Evolutionary conservation across 2,113 vertebrate species (phyloP).

Genomic region (Puntigrus tetrazona): DNA sequence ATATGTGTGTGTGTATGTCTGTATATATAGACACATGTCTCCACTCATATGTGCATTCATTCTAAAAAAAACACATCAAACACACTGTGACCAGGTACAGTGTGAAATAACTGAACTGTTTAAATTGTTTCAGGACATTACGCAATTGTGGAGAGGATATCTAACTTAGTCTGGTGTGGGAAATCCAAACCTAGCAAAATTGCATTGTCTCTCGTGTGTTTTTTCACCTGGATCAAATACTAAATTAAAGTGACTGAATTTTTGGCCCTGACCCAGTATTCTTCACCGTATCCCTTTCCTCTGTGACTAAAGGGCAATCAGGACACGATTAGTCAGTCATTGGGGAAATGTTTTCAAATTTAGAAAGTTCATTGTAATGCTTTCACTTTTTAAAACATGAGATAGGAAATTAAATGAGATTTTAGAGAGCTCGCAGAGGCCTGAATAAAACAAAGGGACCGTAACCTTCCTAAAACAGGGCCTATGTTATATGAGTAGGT

Average conservation of each 20-base stretch:
- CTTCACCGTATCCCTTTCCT: slow-evolving; percentile 17
- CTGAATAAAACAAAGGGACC: not conserved
- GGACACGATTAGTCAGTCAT: not conserved
- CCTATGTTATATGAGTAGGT: not conserved
- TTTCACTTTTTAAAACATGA: slow-evolving; percentile 24
- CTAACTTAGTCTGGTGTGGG: slow-evolving; percentile 34
- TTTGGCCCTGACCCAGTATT: slow-evolving; percentile 33
- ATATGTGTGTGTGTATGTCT: not conserved
- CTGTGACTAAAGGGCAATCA: not conserved
- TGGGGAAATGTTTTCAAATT: not conserved
- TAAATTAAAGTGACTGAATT: not conserved
- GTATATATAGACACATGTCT: slow-evolving; percentile 19
- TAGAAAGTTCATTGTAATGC: slow-evolving; percentile 28
- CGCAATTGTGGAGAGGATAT: slow-evolving; percentile 41
- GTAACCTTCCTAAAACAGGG: not conserved
- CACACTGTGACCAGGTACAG: slow-evolving; percentile 41
- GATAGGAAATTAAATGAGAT: not conserved
- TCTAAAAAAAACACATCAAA: slow-evolving; percentile 44
- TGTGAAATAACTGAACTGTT: slow-evolving; percentile 39
- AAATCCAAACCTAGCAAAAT: slow-evolving; percentile 38
- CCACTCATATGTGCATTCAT: slow-evolving; percentile 47
- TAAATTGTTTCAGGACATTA: slow-evolving; percentile 42
- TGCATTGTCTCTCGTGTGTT: slow-evolving; percentile 20
- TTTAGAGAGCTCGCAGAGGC: not conserved
- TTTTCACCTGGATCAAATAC: slow-evolving; percentile 33